A percentile compares a stretch with the other conserved stretches of the same genome.
Conservation (phyloP, 2,113 vertebrate genomes). For the Lynx canadensis region DNA sequence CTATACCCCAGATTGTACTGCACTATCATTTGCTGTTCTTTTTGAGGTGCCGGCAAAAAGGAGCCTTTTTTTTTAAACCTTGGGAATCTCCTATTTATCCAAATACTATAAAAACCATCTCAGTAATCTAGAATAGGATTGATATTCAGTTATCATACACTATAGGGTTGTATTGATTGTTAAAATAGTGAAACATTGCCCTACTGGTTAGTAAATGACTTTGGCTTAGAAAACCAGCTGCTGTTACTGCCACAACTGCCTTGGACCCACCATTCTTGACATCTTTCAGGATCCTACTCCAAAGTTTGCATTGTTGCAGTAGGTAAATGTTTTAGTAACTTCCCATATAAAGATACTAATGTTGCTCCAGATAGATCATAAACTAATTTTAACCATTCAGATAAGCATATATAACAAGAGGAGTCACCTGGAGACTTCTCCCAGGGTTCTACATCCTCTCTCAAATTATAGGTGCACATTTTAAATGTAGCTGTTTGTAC, state of each 20-base stretch:
- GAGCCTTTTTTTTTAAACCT: not conserved
- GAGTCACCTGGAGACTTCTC: not conserved
- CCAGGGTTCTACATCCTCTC: not conserved
- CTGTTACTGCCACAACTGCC: not conserved
- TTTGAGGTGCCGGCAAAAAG: not conserved
- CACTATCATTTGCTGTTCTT: slow-evolving; percentile 25
- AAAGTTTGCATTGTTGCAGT: not conserved
- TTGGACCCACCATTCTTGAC: not conserved
- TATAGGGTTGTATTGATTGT: not conserved
- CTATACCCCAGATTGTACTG: not conserved
- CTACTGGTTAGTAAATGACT: not conserved
- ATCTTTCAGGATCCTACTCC: not conserved
- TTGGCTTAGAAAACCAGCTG: not conserved
- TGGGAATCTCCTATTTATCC: not conserved
- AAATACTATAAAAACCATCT: slow-evolving; percentile 3
- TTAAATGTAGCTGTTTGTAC: not conserved
- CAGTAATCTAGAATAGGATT: not conserved
- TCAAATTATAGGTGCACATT: not conserved
- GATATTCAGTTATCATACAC: not conserved
- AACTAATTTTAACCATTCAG: not conserved
- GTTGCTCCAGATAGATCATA: not conserved
- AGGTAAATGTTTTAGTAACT: not conserved
- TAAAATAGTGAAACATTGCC: not conserved
- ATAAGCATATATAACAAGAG: not conserved
- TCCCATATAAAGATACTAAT: not conserved